These are phyloP conservation scores for Drosophila cognata DNA, from an alignment of 2,888 invertebrate species.

Conservation along the genomic window DNA sequence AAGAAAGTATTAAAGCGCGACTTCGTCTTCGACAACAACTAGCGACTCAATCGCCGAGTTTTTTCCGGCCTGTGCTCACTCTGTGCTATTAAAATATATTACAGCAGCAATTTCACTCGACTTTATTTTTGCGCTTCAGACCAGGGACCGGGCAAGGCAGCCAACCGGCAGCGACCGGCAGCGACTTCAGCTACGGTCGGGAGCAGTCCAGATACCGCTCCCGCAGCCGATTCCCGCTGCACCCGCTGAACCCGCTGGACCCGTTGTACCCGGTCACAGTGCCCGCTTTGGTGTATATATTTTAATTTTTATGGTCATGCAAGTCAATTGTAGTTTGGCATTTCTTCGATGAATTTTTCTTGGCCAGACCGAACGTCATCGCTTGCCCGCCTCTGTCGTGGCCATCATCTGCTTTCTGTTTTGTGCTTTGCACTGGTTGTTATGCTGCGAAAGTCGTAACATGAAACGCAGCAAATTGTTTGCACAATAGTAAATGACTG, in stretches of 20 bases:
- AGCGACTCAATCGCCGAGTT: slow-evolving; percentile 35
- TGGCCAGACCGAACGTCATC: slow-evolving; percentile 36
- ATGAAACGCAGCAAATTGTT: slow-evolving; percentile 76
- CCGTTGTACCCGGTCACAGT: slow-evolving; percentile 4
- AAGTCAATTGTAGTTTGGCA: slow-evolving; percentile 81
- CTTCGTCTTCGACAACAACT: slow-evolving; percentile 22
- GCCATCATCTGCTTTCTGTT: slow-evolving; percentile 54
- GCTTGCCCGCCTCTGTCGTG: slow-evolving; percentile 25
- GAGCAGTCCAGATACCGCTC: slow-evolving; percentile 4
- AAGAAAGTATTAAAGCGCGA: slow-evolving; percentile 19
- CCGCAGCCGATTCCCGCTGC: not conserved
- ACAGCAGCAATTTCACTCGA: slow-evolving; percentile 77
- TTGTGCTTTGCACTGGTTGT: slow-evolving; percentile 46
- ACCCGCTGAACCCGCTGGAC: not conserved
- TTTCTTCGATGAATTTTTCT: slow-evolving; percentile 74
- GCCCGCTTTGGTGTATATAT: slow-evolving; percentile 74
- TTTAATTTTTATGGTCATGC: slow-evolving; percentile 83
- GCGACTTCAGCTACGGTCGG: slow-evolving; percentile 12
- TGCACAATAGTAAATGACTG: slow-evolving; percentile 67
- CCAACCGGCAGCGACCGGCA: slow-evolving; percentile 1
- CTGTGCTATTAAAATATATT: slow-evolving; percentile 77
- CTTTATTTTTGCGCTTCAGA: slow-evolving; percentile 76
- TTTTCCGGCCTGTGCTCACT: slow-evolving; percentile 42
- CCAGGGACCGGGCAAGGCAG: slow-evolving; percentile 1
- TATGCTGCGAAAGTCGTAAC: slow-evolving; percentile 66